Base-by-base conservation (phyloP, 2,113 vertebrate genomes). In the Sialia sialis region DNA sequence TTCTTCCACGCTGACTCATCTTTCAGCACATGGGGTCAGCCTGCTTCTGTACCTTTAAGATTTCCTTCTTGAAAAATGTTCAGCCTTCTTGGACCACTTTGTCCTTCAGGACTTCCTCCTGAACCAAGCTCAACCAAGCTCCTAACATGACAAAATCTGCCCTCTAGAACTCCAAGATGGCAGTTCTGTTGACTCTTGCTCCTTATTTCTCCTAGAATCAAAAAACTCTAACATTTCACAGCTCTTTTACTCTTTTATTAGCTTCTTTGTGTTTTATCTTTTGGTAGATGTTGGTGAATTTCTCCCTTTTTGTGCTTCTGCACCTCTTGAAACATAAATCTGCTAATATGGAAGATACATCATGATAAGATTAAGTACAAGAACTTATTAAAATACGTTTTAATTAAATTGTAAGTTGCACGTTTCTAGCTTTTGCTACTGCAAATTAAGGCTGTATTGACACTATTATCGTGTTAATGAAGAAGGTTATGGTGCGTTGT, bases 311-410 rank as follows among this genome's bases (percentile, higher is more conserved):
- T 70, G 60, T 67, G 18, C 32, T 36, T 87, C 70, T 67, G 58
- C 67, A 68, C 63, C 54, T 76, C 46, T 39, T 49, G 70, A 85
- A 77, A 81, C 67, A 88, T 75, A 89, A 90, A 94, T 94, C 75
- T 84, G 9, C 34, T 88, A 63, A 39, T 86, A 82, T 54, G 68
- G 70, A 75, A 91, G 39, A 83, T 17, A 85, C 46, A 82, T 51
- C 68, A 75, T 34, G 34, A 44, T 73, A 87, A 93, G 86, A 92
- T 93, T 89, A 95, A 72, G 84, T 81, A 54, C 34, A 85, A 17
- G 87, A 84, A 88, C 91, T 95, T 58, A 73, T 95, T 96, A 92
- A 94, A 94, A 84, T 70, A 84, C 7, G 63, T 94, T 94, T 95
- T 62, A 36, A 81, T 93, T 90, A 82, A 84, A 93, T 95, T 84